Base-by-base conservation (phyloP, 2,113 vertebrate genomes). In the Hepsetus odoe region DNA sequence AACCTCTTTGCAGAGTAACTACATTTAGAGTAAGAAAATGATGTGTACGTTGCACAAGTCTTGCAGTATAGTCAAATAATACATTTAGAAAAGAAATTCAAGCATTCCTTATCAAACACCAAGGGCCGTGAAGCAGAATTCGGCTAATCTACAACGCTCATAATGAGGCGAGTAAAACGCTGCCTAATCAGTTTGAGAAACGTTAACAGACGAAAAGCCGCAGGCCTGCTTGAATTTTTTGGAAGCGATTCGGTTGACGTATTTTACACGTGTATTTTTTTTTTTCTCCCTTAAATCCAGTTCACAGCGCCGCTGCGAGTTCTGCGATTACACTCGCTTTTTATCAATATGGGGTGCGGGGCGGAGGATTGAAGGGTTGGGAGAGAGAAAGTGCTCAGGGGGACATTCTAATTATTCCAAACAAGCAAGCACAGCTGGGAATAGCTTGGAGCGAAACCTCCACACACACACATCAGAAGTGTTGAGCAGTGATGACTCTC, bases 391-490 rank as follows among this genome's bases (percentile, higher is more conserved):
- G 30, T 35, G 62, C 61, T 51, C 20, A 59, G 35, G 32, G 68
- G 58, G 61, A 38, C 44, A 14, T 76, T 62, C 49, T 32, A 76
- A 42, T 70, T 61, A 61, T 76, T 76, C 44, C 46, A 44, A 65
- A 76, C 58, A 46, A 59, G 66, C 73, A 64, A 62, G 40, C 35
- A 58, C 68, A 72, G 66, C 68, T 58, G 38, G 72, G 59, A 59
- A 58, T 56, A 56, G 22, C 33, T 26, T 18, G 9, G 35, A 73
- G 32, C 35, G 11, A 40, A 40, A 40, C 53, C 40, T 58, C 71
- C 49, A 42, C 55, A 72, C 49, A 42, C 55, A 72, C 22, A 3
- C 32, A 73, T 61, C 55, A 58, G 71, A 73, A 59, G 49, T 33
- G 44, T 80, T 74, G 64, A 76, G 66, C 9, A 42, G 49, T 33